Percentiles rank a stretch among this genome's conserved stretches.
Evolutionary conservation across 2,888 invertebrate species (phyloP).

Genomic region (Archaeoteleia sp.): DNA sequence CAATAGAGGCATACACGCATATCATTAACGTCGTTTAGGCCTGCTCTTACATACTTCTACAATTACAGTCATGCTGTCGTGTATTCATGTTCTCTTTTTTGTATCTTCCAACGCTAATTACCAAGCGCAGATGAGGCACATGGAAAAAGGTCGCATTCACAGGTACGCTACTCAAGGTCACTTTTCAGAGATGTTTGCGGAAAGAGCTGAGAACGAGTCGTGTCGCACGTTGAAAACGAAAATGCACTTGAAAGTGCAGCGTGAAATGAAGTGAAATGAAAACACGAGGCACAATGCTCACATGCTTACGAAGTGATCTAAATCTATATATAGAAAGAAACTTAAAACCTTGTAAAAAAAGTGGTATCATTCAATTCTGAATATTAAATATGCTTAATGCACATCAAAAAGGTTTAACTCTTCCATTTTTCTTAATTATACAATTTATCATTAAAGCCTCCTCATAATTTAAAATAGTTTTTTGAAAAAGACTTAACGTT

Average conservation of each 20-base stretch:
- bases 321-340: too few species aligned
- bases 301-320: too few species aligned
- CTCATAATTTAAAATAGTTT: too few species aligned
- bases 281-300: not conserved
- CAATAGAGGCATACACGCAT: slow-evolving; percentile 21
- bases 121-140: slow-evolving; percentile 15
- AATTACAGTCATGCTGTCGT: slow-evolving; percentile 13
- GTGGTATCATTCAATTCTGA: too few species aligned
- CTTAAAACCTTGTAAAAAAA: too few species aligned
- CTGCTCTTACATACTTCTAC: slow-evolving; percentile 4
- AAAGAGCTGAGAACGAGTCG: slow-evolving; percentile 12
- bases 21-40: slow-evolving; percentile 28
- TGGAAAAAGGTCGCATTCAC: slow-evolving; percentile 32
- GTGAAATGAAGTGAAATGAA: slow-evolving; percentile 3
- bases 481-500: too few species aligned
- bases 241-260: not conserved
- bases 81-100: slow-evolving; percentile 12
- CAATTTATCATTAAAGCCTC: too few species aligned
- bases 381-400: too few species aligned
- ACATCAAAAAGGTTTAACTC: too few species aligned
- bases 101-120: slow-evolving; percentile 1
- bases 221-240: slow-evolving; percentile 4
- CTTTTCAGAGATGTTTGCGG: slow-evolving; percentile 19
- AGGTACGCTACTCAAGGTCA: slow-evolving; percentile 30
- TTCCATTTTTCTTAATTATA: too few species aligned